Conservation (phyloP, 2,797 vertebrate genomes). For the Melanotaenia parkinsoni region DNA sequence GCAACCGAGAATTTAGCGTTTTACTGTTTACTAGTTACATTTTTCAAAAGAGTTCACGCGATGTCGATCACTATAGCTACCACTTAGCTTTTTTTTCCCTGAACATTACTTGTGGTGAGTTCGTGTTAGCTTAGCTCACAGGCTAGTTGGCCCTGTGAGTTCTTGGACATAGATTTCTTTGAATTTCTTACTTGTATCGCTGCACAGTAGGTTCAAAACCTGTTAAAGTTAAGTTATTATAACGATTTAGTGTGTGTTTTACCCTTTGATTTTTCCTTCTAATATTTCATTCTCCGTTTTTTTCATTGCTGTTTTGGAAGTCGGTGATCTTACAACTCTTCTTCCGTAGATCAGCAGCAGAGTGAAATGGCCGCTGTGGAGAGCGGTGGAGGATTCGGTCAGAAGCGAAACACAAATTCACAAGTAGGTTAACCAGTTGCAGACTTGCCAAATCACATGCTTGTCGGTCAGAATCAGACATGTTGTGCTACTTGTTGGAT, state of each 20-base stretch:
- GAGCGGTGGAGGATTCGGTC: conserved; percentile 80
- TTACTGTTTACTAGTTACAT: background rate
- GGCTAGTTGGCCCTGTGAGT: conserved; percentile 63
- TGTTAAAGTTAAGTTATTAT: rapidly evolving
- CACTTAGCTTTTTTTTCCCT: conserved; percentile 13
- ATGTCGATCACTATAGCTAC: background rate
- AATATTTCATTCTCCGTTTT: background rate
- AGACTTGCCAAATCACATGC: background rate
- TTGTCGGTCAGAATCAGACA: background rate
- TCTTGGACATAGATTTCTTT: conserved; percentile 50
- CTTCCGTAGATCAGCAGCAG: conserved; percentile 84
- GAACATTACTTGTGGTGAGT: conserved; percentile 42
- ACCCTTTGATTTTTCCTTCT: background rate
- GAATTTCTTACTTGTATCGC: background rate
- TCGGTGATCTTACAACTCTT: conserved; percentile 63
- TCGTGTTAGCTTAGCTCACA: conserved; percentile 65
- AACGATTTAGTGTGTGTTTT: background rate
- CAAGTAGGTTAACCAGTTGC: conserved; percentile 73
- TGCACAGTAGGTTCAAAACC: background rate
- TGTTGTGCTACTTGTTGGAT: background rate
- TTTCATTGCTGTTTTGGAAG: background rate
- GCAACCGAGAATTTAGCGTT: background rate
- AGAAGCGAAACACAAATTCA: conserved; percentile 81
- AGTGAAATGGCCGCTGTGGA: conserved; percentile 85
- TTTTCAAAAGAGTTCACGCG: background rate